phyloP scores from a whole-genome alignment of 2,888 invertebrate species.

The Pimpla rufipes region DNA sequence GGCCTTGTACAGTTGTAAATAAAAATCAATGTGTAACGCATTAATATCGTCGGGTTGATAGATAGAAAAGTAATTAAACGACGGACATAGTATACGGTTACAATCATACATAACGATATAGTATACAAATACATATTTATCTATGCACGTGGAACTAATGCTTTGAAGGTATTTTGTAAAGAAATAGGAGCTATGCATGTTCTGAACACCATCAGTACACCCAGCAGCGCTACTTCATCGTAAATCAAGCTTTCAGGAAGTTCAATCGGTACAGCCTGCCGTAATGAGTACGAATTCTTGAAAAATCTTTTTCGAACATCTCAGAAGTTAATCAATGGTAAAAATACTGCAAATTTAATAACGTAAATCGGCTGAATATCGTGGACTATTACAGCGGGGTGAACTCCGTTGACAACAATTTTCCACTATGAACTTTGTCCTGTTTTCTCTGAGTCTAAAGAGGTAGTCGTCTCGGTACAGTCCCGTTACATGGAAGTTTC shows the following conservation, averaged over 20 bases:
- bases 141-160: conserved; percentile 36
- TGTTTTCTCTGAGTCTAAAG: no score
- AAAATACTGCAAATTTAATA: neutral
- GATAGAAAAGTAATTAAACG: conserved; percentile 7
- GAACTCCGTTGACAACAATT: neutral
- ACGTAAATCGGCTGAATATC: neutral
- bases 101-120: conserved; percentile 32
- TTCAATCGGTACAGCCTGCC: neutral
- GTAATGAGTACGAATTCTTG: neutral
- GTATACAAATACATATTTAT: conserved; percentile 40
- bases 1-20: conserved; percentile 29
- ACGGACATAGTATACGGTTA: conserved; percentile 21
- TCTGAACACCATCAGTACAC: conserved; percentile 21
- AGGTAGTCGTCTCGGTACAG: no score
- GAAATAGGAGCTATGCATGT: conserved; percentile 27
- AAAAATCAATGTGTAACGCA: conserved; percentile 30
- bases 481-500: no score
- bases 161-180: conserved; percentile 20
- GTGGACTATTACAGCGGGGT: neutral
- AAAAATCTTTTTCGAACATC: neutral
- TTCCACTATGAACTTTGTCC: no score
- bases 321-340: neutral
- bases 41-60: conserved; percentile 14
- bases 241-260: neutral
- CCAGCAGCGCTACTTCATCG: conserved; percentile 8